phyloP scores from a whole-genome alignment of 2,797 vertebrate species.

The Cichlasoma orientale region DNA sequence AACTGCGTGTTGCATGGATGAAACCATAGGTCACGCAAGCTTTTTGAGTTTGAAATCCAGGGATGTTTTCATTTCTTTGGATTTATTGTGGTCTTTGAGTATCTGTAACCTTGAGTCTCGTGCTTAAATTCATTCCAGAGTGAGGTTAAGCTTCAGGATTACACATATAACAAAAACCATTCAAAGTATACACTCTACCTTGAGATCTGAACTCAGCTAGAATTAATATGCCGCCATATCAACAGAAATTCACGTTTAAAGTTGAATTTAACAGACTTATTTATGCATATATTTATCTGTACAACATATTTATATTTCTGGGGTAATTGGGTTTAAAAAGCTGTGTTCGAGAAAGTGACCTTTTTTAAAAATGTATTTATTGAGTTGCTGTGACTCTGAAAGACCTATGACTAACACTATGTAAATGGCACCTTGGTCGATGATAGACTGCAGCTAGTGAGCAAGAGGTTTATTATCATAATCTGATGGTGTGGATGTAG shows the following conservation, averaged over 20 bases:
- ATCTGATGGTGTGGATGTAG: slow-evolving; percentile 47
- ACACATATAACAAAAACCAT: slow-evolving; percentile 9
- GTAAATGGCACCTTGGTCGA: slow-evolving; percentile 38
- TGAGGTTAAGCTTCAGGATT: slow-evolving; percentile 1
- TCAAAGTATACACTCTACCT: not conserved
- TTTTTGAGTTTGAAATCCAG: not conserved
- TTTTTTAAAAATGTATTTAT: slow-evolving; percentile 31
- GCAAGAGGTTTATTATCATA: slow-evolving; percentile 64
- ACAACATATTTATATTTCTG: not conserved
- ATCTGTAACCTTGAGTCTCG: not conserved
- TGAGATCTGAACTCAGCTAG: not conserved
- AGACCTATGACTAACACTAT: slow-evolving; percentile 30
- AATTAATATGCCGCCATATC: not conserved
- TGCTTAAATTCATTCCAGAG: not conserved
- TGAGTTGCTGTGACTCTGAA: slow-evolving; percentile 12
- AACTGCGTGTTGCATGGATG: not conserved
- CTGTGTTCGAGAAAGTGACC: slow-evolving; percentile 26
- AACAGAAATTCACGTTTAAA: not conserved
- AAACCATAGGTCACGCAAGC: not conserved
- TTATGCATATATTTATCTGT: not conserved
- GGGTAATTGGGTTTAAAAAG: not conserved
- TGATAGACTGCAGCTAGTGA: slow-evolving; percentile 39
- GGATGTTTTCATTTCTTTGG: not conserved
- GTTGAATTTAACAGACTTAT: not conserved
- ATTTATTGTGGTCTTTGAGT: slow-evolving; percentile 1